phyloP scores from a whole-genome alignment of 1,140 invertebrate genomes.

The Camponotus vicinus region DNA sequence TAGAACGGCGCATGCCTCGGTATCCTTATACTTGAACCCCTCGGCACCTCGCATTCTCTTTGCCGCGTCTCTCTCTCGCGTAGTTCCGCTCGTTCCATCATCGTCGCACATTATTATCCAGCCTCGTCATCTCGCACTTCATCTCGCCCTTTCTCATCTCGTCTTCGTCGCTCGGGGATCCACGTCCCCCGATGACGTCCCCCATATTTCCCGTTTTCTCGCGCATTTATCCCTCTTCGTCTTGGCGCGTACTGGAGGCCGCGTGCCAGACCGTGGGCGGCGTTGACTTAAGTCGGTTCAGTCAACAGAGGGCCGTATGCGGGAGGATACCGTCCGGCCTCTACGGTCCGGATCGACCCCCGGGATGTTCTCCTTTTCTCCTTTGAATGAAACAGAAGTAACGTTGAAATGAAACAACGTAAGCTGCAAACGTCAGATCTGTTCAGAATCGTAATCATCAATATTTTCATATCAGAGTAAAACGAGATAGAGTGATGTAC shows the following conservation, averaged over 20 bases:
- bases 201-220: constrained; percentile 12
- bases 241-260: constrained; percentile 44
- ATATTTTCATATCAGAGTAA: not conserved
- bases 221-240: constrained; percentile 31
- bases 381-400: not conserved
- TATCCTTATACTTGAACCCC: constrained; percentile 78
- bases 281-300: constrained; percentile 75
- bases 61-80: not conserved
- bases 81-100: constrained; percentile 42
- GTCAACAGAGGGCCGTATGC: constrained; percentile 73
- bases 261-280: constrained; percentile 68
- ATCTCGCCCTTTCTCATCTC: not conserved
- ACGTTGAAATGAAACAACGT: constrained; percentile 6
- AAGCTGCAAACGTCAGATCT: not conserved
- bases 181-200: constrained; percentile 21
- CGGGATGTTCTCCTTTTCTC: constrained; percentile 16
- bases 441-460: not conserved
- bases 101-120: constrained; percentile 13
- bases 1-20: constrained; percentile 82
- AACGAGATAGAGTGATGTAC: not conserved
- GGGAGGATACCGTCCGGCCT: constrained; percentile 63
- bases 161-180: constrained; percentile 16
- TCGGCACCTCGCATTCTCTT: constrained; percentile 56
- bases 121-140: not conserved
- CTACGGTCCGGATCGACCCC: not conserved